phyloP scores from a whole-genome alignment of 53 echinoderm and acorn worm species.

The Actinopyga echinites region DNA sequence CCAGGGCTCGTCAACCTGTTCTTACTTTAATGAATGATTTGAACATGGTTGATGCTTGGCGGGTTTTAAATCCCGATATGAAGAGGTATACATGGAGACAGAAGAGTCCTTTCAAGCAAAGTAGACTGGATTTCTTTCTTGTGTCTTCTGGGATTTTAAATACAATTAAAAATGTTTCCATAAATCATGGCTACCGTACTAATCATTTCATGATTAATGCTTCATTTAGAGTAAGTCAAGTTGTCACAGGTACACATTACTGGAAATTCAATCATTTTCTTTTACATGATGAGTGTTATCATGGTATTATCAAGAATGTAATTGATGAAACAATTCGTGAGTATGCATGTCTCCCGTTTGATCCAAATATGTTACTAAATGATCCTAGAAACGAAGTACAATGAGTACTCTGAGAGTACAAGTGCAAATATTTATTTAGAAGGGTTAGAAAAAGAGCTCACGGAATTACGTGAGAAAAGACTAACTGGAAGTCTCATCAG shows the following conservation, averaged over 20 bases:
- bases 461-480: too few relatives aligned
- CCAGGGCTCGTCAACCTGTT: neutral
- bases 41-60: constrained; percentile 3
- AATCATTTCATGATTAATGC: constrained; percentile 18
- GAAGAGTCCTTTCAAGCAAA: constrained; percentile 18
- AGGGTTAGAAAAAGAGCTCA: neutral
- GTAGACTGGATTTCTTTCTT: constrained; percentile 17
- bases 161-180: neutral
- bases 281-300: too few relatives aligned
- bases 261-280: too few relatives aligned
- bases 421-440: too few relatives aligned
- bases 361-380: neutral
- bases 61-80: neutral
- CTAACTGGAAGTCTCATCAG: too few relatives aligned
- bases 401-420: neutral
- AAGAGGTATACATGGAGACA: constrained; percentile 18
- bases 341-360: neutral
- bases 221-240: neutral
- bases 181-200: neutral
- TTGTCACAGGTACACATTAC: neutral
- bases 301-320: too few relatives aligned
- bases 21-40: constrained; percentile 10
- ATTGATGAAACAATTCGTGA: too few relatives aligned
- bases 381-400: neutral
- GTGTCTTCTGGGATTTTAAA: constrained; percentile 10